Conservation (phyloP, 2,113 vertebrate species). For the Nibea coibor region DNA sequence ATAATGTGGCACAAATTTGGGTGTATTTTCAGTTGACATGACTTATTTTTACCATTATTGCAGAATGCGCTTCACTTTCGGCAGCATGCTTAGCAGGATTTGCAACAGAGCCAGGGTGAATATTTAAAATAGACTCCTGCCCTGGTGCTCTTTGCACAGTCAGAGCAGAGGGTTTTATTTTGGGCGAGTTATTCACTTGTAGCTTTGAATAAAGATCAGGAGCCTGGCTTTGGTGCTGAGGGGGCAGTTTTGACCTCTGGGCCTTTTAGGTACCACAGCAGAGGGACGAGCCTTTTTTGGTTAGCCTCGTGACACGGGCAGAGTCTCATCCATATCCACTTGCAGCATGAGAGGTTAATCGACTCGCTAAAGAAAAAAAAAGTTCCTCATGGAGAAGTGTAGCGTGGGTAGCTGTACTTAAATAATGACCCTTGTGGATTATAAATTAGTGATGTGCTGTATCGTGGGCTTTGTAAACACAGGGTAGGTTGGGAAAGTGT, state of each 20-base stretch:
- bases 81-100: neutral
- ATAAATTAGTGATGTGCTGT: conserved; percentile 64
- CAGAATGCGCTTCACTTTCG: conserved; percentile 20
- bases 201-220: conserved; percentile 74
- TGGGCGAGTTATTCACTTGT: conserved; percentile 62
- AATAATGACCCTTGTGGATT: conserved; percentile 57
- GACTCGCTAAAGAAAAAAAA: conserved; percentile 51
- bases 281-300: conserved; percentile 21
- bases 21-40: neutral
- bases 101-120: conserved; percentile 39
- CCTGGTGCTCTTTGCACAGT: conserved; percentile 41
- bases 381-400: conserved; percentile 27
- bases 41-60: neutral
- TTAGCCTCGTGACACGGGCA: conserved; percentile 3
- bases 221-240: conserved; percentile 2
- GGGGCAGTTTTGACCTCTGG: conserved; percentile 63
- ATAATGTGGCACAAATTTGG: conserved; percentile 17
- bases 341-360: conserved; percentile 67
- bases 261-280: conserved; percentile 35
- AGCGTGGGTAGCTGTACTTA: conserved; percentile 54
- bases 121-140: conserved; percentile 48
- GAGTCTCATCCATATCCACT: conserved; percentile 41
- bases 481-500: conserved; percentile 28
- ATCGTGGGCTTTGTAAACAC: conserved; percentile 55
- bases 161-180: conserved; percentile 62